phyloP scores from a whole-genome alignment of 1,140 invertebrate genomes.

The Cepaea nemoralis region DNA sequence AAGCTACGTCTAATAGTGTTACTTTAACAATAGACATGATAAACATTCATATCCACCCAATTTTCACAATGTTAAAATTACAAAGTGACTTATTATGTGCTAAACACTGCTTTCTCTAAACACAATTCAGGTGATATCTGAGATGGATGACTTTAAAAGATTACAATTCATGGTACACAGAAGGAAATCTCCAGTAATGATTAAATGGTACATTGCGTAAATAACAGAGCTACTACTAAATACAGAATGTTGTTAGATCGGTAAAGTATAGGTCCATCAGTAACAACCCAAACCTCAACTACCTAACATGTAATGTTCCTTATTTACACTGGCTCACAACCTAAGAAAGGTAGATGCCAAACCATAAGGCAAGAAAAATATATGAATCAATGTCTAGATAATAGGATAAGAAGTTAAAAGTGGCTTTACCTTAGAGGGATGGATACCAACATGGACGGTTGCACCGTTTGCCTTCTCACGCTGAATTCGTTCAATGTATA shows the following conservation, averaged over 20 bases:
- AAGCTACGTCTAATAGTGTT: no score
- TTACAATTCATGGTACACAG: no score
- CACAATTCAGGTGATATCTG: no score
- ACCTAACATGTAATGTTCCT: conserved; percentile 17
- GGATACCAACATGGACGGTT: conserved; percentile 98
- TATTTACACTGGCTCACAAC: conserved; percentile 28
- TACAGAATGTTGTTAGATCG: conserved; percentile 20
- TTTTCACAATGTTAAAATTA: no score
- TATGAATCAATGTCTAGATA: neutral
- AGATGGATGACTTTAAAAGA: no score
- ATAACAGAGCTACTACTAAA: no score
- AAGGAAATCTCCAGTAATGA: no score
- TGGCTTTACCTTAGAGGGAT: conserved; percentile 92
- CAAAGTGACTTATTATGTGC: no score
- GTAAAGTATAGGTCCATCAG: conserved; percentile 3
- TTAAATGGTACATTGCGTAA: no score
- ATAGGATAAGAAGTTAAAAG: neutral
- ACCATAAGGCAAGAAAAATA: conserved; percentile 17
- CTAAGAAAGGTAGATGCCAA: neutral
- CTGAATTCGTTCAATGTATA: conserved; percentile 95
- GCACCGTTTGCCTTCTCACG: conserved; percentile 95
- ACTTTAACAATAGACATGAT: no score
- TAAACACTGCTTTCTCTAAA: no score
- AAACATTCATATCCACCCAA: no score
- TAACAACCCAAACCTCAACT: conserved; percentile 5